Evolutionary conservation across 2,113 vertebrate species (phyloP), one percentile per base, ranked within the genome.

Genomic region (Fregata magnificens): DNA sequence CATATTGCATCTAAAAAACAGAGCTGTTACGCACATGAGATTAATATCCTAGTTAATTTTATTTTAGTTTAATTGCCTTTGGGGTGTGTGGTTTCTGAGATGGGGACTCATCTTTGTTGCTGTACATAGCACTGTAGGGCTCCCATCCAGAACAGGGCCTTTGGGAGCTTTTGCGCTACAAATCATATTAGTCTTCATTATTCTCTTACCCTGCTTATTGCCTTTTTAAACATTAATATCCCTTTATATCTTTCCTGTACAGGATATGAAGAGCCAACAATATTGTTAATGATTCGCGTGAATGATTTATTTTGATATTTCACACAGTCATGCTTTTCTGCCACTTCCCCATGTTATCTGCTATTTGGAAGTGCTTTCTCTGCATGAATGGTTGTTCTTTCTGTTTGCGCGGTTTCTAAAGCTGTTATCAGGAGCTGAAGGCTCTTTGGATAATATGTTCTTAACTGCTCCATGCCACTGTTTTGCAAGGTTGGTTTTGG

Each of bases 171-270:
- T 94, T 90, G 44, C 16, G 25, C 26, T 71, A 6, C 73, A 76
- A 40, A 10, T 95, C 40, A 6, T 67, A 74, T 86, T 71, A 87
- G 13, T 92, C 88, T 86, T 95, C 73, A 66, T 96, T 95, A 69
- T 85, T 93, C 56, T 89, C 78, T 67, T 80, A 42, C 13, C 5
- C 49, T 93, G 69, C 65, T 65, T 82, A 82, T 93, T 19, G 15
- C 81, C 83, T 91, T 56, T 95, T 94, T 56, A 85, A 97, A 91
- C 42, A 79, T 89, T 76, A 72, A 47, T 59, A 65, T 79, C 34
- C 31, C 72, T 79, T 92, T 82, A 29, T 81, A 55, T 93, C 28
- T 91, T 78, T 84, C n/a, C 18, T 55, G 13, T 66, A 22, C 21
- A 29, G 28, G 69, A 28, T n/a, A 38, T n/a, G 32, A 81, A 16